Percentiles rank a stretch among this genome's conserved stretches.
Evolutionary conservation across 1,140 invertebrate species (phyloP).

Genomic region (Dolichoris vasculosae): DNA sequence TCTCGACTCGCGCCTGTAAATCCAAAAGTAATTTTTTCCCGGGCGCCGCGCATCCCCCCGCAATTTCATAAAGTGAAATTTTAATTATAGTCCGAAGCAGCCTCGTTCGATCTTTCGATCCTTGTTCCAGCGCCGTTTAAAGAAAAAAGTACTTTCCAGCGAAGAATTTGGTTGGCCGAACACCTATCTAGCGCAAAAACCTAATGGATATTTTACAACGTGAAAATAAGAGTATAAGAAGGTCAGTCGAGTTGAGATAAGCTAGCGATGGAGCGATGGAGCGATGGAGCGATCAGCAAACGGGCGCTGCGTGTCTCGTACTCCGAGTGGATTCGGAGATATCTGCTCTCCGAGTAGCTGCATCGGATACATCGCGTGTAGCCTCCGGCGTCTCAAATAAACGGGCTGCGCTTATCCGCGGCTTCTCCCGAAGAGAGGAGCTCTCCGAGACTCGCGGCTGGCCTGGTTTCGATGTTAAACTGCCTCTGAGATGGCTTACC

Average conservation of each 20-base stretch:
- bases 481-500: conserved; percentile 52
- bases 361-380: background rate
- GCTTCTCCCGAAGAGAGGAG: conserved; percentile 3
- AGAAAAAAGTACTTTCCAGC: too few species aligned
- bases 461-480: conserved; percentile 59
- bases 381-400: conserved; percentile 41
- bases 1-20: background rate
- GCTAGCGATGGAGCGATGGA: too few species aligned
- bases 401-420: conserved; percentile 38
- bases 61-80: background rate
- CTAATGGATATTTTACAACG: background rate
- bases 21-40: too few species aligned
- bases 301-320: background rate
- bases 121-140: too few species aligned
- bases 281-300: too few species aligned
- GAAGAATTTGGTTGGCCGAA: too few species aligned
- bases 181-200: background rate
- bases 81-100: background rate
- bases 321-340: background rate
- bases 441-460: conserved; percentile 46
- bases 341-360: background rate
- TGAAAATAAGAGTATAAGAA: background rate
- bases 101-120: background rate
- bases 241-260: background rate
- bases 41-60: too few species aligned